Evolutionary conservation across 1,140 invertebrate genomes (phyloP).

Genomic region (Trichoplusia ni): DNA sequence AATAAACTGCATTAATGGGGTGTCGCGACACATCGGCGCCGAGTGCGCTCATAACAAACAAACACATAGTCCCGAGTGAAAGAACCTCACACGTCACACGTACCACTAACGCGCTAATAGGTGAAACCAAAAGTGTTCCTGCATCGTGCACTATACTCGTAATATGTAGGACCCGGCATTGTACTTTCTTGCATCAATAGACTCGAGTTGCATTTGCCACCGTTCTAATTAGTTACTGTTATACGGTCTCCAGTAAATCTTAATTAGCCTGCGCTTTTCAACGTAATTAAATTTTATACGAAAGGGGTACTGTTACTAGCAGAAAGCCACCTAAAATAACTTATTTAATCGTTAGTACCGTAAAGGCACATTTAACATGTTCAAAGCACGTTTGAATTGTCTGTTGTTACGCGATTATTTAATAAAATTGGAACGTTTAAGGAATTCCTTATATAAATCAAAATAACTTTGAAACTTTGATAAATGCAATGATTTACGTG

Average conservation of each 20-base stretch:
- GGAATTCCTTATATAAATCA: not conserved
- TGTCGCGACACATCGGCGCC: constrained; percentile 60
- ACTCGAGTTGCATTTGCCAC: not conserved
- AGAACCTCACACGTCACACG: no score
- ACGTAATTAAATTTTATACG: constrained; percentile 7
- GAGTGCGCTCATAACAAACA: constrained; percentile 26
- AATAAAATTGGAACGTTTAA: not conserved
- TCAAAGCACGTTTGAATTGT: no score
- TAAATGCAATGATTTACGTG: not conserved
- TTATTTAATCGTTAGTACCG: no score
- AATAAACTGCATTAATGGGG: constrained; percentile 67
- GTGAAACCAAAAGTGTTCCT: no score
- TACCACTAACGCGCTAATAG: not conserved
- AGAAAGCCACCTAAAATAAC: no score
- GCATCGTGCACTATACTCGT: no score
- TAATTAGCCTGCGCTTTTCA: not conserved
- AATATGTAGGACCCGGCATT: constrained; percentile 1
- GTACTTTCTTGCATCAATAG: not conserved
- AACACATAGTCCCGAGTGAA: no score
- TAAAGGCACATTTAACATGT: no score
- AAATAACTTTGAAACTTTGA: not conserved
- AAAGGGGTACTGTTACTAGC: not conserved
- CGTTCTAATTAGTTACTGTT: not conserved
- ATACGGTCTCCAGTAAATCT: constrained; percentile 2
- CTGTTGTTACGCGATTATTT: no score